phyloP scores from a whole-genome alignment of 2,888 invertebrate genomes.

The Acrobasis consociella region DNA sequence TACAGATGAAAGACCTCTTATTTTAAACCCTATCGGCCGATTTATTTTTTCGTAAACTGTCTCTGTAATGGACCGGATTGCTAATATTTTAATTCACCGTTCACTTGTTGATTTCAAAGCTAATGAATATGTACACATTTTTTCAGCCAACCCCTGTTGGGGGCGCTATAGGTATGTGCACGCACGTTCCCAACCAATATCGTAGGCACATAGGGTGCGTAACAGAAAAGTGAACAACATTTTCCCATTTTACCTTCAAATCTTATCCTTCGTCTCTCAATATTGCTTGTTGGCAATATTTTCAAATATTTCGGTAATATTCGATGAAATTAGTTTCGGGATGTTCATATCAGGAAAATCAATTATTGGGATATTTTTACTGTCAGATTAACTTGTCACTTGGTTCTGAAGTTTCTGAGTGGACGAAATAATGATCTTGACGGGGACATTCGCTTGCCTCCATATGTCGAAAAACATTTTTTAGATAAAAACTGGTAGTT shows the following conservation, averaged over 20 bases:
- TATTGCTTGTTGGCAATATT: constrained; percentile 13
- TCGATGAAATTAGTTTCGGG: constrained; percentile 1
- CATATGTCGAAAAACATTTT: no score
- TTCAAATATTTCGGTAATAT: constrained; percentile 13
- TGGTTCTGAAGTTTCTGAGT: neutral
- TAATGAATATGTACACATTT: neutral
- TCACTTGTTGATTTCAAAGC: neutral
- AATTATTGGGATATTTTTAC: neutral
- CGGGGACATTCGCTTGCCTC: no score
- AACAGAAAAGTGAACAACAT: constrained; percentile 16
- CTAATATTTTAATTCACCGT: no score
- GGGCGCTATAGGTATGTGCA: neutral
- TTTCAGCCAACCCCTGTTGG: neutral
- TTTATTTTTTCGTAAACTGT: no score
- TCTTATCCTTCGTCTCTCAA: constrained; percentile 7
- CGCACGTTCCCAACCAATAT: constrained; percentile 7
- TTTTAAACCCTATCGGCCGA: no score
- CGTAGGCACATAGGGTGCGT: constrained; percentile 4
- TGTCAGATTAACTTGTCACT: neutral
- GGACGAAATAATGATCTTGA: no score
- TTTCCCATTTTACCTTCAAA: constrained; percentile 17
- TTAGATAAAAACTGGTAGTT: no score
- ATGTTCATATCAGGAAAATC: constrained; percentile 24
- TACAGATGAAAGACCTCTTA: no score
- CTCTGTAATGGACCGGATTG: no score